Base-by-base conservation (phyloP, 2,113 vertebrate genomes). In the Chauna torquata region DNA sequence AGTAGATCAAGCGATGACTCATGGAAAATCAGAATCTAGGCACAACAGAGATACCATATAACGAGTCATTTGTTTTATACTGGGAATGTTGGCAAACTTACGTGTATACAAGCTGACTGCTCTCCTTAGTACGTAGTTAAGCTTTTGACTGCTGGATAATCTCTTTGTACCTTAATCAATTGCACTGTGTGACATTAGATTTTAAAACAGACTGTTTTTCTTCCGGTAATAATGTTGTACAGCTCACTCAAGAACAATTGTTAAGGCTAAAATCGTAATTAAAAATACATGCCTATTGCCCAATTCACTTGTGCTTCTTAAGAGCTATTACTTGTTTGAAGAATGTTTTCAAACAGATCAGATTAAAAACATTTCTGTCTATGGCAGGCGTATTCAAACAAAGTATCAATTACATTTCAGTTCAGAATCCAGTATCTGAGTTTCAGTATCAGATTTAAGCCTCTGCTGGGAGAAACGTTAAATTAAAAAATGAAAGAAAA, bases 1-100 rank as follows among this genome's bases (percentile, higher is more conserved):
- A 87, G 95, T 92, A 94, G 81, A 88, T 69, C 64, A 78, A 90
- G 82, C 92, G 57, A 93, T 95, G 94, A 97, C 55, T 96, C 88
- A 94, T 0, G 91, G 86, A 91, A 79, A 85, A 72, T 85, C 91
- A 89, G 71, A 89, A 94, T 78, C 84, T 83, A 96, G 92, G 88
- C 91, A 92, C 86, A 97, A 95, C 91, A 95, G 58, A 90, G 72
- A 82, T 87, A 82, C 86, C 47, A 44, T 80, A 42, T 82, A 96
- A 91, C 70, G 4, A 96, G 57, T 75, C 50, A 77, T 91, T 95
- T 94, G 66, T 88, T 96, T 92, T 88, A 78, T 81, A 54, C 40
- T 62, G 81, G 54, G 42, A 82, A 28, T 74, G 91, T 83, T 91
- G 89, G 92, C 95, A 95, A 97, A 94, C 22, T 52, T 77, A 52